Base-by-base conservation (phyloP, 2,797 vertebrate species). In the Poecilia gillii region DNA sequence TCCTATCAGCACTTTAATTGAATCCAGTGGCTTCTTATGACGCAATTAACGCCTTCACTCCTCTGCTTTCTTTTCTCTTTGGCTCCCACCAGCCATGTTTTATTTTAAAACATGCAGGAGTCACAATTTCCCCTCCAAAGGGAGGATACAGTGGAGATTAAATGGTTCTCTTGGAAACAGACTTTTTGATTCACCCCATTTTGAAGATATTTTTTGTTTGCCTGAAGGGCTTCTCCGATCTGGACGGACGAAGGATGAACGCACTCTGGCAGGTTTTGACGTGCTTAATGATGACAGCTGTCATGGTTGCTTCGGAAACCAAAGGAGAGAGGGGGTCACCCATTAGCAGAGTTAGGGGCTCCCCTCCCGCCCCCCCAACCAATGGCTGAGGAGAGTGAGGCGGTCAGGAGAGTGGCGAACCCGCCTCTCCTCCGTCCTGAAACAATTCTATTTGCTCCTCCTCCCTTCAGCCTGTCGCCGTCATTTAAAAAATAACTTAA, bases 401-500 rank as follows among this genome's bases (percentile, higher is more conserved):
- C 31, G 1, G 90, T 91, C 89, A 91, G 86, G 88, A 93, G 90
- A 94, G 91, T 79, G 0, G 25, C 70, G 72, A 79, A 82, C 87
- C 90, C 89, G 75, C 88, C 91, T 85, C 45, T 78, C 74, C 78
- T 75, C 57, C 13, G n/a, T 74, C 77, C 39, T 74, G 33, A 31
- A 75, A 81, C 82, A 78, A 76, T 83, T 87, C 76, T 51, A 89
- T 84, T 87, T 8, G 77, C 71, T 87, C 82, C 81, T 72, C 74
- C 77, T 76, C 79, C 75, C 75, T 85, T 78, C 28, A 46, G 81
- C 80, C 78, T 77, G 70, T 93, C 85, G 72, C 51, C 73, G 76
- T 95, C 91, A 93, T 95, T 96, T 94, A 94, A 93, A 95, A 94
- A 94, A 95, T 94, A 79, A 84, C 90, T 90, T 94, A 87, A 93